Conservation (phyloP, 2,113 vertebrate species). For the Gadus macrocephalus region DNA sequence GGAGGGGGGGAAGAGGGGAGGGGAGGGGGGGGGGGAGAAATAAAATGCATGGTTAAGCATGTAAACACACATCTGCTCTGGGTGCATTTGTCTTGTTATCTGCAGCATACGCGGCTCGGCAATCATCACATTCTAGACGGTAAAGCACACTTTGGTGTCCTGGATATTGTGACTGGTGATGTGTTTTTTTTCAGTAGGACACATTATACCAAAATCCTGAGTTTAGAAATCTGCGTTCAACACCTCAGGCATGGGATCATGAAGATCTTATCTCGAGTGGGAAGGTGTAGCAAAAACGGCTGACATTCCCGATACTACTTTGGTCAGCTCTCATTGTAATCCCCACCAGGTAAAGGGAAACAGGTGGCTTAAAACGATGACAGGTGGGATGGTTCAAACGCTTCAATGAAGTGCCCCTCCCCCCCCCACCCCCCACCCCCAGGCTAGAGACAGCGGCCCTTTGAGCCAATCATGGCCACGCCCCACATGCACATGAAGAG, state of each 20-base stretch:
- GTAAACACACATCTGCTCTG: slow-evolving; percentile 40
- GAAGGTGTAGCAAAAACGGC: slow-evolving; percentile 19
- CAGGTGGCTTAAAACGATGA: neutral
- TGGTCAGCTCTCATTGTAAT: slow-evolving; percentile 15
- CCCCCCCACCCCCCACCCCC: no score
- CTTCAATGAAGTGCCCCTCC: neutral
- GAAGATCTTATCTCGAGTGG: neutral
- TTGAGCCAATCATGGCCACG: slow-evolving; percentile 26
- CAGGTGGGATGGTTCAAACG: neutral
- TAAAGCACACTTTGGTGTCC: slow-evolving; percentile 41
- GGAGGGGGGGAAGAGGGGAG: slow-evolving; percentile 48
- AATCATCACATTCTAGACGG: slow-evolving; percentile 30
- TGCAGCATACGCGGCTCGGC: slow-evolving; percentile 27
- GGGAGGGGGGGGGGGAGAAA: slow-evolving; percentile 54
- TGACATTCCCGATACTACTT: slow-evolving; percentile 23
- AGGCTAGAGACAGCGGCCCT: no score
- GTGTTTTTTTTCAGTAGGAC: neutral
- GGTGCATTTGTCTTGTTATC: slow-evolving; percentile 27
- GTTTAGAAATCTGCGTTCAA: slow-evolving; percentile 24
- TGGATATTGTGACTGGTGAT: slow-evolving; percentile 18
- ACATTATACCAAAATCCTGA: slow-evolving; percentile 33
- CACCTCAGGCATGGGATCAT: slow-evolving; percentile 1
- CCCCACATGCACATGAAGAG: slow-evolving; percentile 31
- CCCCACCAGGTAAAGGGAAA: neutral
- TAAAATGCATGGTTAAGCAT: slow-evolving; percentile 66